Evolutionary conservation across 2,797 vertebrate genomes (phyloP).

Genomic region (Phalanger gymnotis): DNA sequence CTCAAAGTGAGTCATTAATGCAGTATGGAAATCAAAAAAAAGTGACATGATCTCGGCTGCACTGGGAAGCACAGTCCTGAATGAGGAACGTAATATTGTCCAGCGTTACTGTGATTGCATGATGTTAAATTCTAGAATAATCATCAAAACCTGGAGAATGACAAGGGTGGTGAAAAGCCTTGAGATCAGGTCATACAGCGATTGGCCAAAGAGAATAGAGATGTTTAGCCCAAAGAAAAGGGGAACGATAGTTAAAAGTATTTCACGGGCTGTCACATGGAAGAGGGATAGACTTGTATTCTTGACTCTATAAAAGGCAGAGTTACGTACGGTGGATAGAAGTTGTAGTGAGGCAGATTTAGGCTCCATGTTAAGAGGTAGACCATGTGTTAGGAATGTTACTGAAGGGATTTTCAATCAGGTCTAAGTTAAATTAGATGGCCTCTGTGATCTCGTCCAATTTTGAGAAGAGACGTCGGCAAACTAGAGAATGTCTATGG

Average conservation of each 20-base stretch:
- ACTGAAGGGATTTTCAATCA: neutral
- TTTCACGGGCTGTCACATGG: neutral
- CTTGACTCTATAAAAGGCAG: neutral
- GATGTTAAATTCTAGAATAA: neutral
- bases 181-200: neutral
- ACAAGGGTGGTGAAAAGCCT: neutral
- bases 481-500: too few relatives aligned
- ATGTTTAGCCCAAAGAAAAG: neutral
- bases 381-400: neutral
- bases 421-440: neutral
- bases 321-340: neutral
- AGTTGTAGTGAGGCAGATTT: neutral
- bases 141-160: neutral
- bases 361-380: neutral
- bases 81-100: neutral
- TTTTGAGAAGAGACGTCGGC: too few relatives aligned
- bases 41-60: neutral
- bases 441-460: too few relatives aligned
- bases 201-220: neutral
- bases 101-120: neutral
- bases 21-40: neutral
- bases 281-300: neutral
- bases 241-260: neutral
- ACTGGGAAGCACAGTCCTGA: neutral
- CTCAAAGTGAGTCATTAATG: neutral